phyloP scores from a whole-genome alignment of 2,888 invertebrate genomes.

The Cepaea hortensis region DNA sequence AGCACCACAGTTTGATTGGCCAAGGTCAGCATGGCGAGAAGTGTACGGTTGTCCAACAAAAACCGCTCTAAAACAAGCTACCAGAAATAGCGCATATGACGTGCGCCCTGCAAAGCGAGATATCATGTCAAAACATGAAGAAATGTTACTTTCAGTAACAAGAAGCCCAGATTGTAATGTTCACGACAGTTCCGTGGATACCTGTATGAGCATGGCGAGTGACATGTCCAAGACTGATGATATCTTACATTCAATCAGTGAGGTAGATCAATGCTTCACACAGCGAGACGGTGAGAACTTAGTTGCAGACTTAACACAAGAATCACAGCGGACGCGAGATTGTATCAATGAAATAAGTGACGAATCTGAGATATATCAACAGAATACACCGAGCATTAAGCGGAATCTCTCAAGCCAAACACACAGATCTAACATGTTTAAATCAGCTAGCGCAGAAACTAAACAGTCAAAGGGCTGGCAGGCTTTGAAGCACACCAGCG shows the following conservation, averaged over 20 bases:
- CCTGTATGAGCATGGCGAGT: too few relatives aligned
- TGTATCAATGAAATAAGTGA: background rate
- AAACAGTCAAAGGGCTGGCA: background rate
- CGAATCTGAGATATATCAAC: background rate
- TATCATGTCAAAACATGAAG: background rate
- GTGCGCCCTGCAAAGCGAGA: background rate
- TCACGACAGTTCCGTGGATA: background rate
- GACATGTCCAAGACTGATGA: background rate
- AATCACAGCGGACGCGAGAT: background rate
- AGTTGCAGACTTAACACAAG: background rate
- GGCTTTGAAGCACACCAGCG: background rate
- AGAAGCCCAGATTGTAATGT: background rate
- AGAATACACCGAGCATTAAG: background rate
- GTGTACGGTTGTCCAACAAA: background rate
- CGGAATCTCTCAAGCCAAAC: background rate
- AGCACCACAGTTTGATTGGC: too few relatives aligned
- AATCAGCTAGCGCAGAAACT: background rate
- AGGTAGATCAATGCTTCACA: too few relatives aligned
- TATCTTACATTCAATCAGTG: too few relatives aligned
- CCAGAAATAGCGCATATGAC: too few relatives aligned
- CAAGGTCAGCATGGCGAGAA: background rate
- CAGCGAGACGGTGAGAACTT: background rate
- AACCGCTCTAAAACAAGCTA: background rate
- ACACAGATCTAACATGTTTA: background rate
- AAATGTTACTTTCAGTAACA: background rate